Percentiles rank a stretch among this genome's conserved stretches.
Conservation (phyloP, 2,888 invertebrate species). For the Cerastoderma edule region DNA sequence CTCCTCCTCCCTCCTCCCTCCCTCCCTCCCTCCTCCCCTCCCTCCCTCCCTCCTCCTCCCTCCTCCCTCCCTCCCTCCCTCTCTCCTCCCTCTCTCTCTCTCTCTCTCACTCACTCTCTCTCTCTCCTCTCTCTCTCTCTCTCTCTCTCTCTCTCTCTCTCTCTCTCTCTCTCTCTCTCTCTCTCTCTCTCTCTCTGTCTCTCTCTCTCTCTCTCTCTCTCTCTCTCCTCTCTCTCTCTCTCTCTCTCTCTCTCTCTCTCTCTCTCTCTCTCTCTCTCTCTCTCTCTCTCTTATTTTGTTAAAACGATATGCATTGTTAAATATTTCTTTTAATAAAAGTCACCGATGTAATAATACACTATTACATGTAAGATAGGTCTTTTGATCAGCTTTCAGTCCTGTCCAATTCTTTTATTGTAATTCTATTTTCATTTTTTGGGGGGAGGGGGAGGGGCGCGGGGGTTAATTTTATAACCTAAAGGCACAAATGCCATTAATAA, state of each 20-base stretch:
- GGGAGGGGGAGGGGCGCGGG: no score
- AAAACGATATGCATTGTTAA: no score
- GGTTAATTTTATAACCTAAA: no score
- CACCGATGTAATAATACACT: no score
- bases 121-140: slow-evolving; percentile 14
- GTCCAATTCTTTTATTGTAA: no score
- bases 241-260: slow-evolving; percentile 23
- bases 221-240: slow-evolving; percentile 14
- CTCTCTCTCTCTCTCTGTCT: slow-evolving; percentile 18
- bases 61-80: slow-evolving; percentile 4
- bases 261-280: slow-evolving; percentile 25
- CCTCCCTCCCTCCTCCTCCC: not conserved
- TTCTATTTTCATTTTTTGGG: no score
- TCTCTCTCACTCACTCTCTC: slow-evolving; percentile 11
- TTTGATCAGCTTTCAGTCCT: no score
- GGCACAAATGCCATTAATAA: no score
- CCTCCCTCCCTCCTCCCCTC: not conserved
- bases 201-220: slow-evolving; percentile 19
- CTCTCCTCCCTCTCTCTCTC: slow-evolving; percentile 4
- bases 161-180: slow-evolving; percentile 6
- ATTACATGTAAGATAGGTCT: no score
- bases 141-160: slow-evolving; percentile 30
- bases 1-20: not conserved
- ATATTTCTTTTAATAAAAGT: no score
- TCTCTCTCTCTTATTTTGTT: no score